phyloP scores from a whole-genome alignment of 2,113 vertebrate species.

The Lanius ludovicianus region DNA sequence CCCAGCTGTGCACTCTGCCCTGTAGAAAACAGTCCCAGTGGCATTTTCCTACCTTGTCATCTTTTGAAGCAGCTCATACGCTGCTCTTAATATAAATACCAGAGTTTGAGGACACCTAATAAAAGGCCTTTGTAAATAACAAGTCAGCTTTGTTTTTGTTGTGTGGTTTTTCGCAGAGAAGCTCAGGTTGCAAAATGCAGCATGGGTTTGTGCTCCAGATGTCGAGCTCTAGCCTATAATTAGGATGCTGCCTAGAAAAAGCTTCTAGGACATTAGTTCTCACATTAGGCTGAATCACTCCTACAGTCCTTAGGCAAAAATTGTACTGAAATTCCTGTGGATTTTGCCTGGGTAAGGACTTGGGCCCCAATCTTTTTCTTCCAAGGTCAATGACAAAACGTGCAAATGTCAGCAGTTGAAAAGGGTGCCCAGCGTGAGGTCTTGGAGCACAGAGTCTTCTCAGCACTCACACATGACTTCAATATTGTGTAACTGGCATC shows the following conservation, averaged over 20 bases:
- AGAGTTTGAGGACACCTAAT: neutral
- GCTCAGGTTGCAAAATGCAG: neutral
- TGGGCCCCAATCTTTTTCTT: neutral
- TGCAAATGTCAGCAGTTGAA: neutral
- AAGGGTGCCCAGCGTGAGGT: neutral
- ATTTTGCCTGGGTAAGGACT: neutral
- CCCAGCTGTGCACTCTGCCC: neutral
- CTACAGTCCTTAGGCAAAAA: neutral
- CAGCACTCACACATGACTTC: neutral
- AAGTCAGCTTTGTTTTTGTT: neutral
- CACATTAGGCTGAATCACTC: conserved; percentile 6
- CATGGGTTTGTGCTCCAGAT: neutral
- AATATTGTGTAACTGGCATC: neutral
- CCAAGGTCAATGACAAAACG: neutral
- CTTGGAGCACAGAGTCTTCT: neutral
- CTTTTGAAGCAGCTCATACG: neutral
- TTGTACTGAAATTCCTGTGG: neutral
- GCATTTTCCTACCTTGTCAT: neutral
- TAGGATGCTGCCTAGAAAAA: conserved; percentile 5
- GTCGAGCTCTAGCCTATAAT: neutral
- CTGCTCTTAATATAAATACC: neutral
- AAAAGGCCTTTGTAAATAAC: neutral
- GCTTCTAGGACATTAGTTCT: neutral
- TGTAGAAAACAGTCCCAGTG: neutral
- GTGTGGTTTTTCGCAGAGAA: neutral